Evolutionary conservation across 2,797 vertebrate genomes (phyloP).

Genomic region (Molossus molossus): DNA sequence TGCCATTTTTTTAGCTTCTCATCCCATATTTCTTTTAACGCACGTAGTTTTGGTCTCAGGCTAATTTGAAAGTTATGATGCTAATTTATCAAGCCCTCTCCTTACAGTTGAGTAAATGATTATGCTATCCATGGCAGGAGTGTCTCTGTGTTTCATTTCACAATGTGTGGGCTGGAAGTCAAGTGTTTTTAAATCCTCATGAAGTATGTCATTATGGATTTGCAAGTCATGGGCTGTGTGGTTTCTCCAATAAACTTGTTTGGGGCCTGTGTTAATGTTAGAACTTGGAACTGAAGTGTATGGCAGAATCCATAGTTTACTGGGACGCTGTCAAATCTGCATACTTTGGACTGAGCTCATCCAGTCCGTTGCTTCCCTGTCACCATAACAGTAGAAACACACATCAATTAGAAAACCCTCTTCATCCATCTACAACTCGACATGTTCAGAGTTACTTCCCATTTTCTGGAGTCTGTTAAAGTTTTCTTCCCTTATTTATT

Average conservation of each 20-base stretch:
- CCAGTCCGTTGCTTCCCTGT: neutral
- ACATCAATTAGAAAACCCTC: neutral
- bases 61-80: neutral
- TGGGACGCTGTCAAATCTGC: neutral
- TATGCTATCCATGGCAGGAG: neutral
- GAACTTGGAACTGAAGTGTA: neutral
- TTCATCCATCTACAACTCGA: neutral
- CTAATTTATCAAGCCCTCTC: neutral
- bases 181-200: neutral
- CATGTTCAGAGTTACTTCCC: neutral
- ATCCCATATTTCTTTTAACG: neutral
- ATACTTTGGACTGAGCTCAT: neutral
- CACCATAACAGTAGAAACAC: neutral
- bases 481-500: neutral
- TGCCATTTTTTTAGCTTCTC: neutral
- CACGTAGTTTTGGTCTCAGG: neutral
- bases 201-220: neutral
- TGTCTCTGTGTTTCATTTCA: neutral
- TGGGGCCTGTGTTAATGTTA: neutral
- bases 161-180: neutral
- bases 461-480: slow-evolving; percentile 37
- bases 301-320: neutral
- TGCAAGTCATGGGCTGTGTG: neutral
- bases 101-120: neutral
- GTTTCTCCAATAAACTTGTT: slow-evolving; percentile 3